Evolutionary conservation across 1,140 invertebrate species (phyloP), one percentile per base, ranked within the genome.

Genomic region (Macrobrachium nipponense): DNA sequence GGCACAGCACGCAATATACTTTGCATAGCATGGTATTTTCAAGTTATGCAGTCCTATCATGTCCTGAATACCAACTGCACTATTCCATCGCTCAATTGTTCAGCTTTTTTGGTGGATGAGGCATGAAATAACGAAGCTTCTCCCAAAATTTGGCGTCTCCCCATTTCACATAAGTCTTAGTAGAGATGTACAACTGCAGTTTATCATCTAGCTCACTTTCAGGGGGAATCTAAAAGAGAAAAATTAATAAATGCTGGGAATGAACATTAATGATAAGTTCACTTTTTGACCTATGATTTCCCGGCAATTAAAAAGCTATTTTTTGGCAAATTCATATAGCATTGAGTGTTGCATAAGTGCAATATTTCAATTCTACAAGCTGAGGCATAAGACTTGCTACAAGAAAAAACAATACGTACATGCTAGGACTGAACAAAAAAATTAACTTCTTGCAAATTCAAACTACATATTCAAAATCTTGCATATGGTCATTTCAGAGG

Each of bases 131-230:
- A 7, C 85, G 72, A 11, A 87, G 72, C 60, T 87, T 87, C 44
- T 87, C 85, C 85, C 85, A 87, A 76, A 87, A 87, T 58, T 87
- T 87, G 7, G 59, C 23, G 23, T 87, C 85, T 23, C 80, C 85
- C 85, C 85, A 87, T 17, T 66, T 72, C 5, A 87, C 78, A 36
- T 87, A 87, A 8, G 79, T 87, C 15, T 82, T 87, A 20, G 76
- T 87, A 17, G 79, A 81, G 70, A 87, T 80, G 58, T 87, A 87
- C 36, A 87, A 17, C 8, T 75, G 72, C 20, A 87, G 64, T 18
- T 87, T 78, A 17, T 87, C 85, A 80, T 87, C 85, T 18, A 87
- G 72, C 15, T 87, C 85, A 15, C 36, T 77, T 62, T 87, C 72
- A 17, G 78, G 20, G 62, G 85, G 85, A 23, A 87, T 72, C 85